phyloP scores from a whole-genome alignment of 2,888 invertebrate genomes.

The Hirudinaria manillensis region DNA sequence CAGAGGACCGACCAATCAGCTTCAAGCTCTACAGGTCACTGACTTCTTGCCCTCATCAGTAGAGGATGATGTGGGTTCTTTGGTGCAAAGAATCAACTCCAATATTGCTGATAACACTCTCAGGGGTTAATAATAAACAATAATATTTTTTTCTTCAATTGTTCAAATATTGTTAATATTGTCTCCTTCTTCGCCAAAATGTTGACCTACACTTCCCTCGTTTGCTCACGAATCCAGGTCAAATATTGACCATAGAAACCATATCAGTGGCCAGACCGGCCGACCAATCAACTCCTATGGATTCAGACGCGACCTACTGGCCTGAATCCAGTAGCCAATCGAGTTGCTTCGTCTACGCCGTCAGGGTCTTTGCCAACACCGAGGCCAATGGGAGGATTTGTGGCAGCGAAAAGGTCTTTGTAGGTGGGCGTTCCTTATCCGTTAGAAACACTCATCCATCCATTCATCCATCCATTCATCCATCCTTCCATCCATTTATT shows the following conservation, averaged over 20 bases:
- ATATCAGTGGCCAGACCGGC: neutral
- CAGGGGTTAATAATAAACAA: neutral
- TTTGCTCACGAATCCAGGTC: neutral
- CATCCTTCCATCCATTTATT: too few relatives aligned
- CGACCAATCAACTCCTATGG: neutral
- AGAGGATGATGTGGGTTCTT: neutral
- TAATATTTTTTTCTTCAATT: too few relatives aligned
- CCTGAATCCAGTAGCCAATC: constrained; percentile 33
- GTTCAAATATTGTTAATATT: neutral
- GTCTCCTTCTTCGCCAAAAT: neutral
- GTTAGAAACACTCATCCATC: neutral
- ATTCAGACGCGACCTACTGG: constrained; percentile 35
- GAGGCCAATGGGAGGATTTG: constrained; percentile 32
- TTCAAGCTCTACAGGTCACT: constrained; percentile 21
- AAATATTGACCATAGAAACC: constrained; percentile 4
- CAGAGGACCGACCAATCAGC: constrained; percentile 10
- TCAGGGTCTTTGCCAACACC: constrained; percentile 36
- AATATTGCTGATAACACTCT: constrained; percentile 24
- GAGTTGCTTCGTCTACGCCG: constrained; percentile 35
- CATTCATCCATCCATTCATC: neutral
- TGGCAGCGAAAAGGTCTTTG: constrained; percentile 26
- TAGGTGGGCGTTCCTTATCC: constrained; percentile 18
- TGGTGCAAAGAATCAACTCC: constrained; percentile 18
- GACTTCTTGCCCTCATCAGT: constrained; percentile 24
- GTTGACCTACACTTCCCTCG: too few relatives aligned